phyloP scores from a whole-genome alignment of 2,888 invertebrate genomes.

The Tolmerus cingulatus region DNA sequence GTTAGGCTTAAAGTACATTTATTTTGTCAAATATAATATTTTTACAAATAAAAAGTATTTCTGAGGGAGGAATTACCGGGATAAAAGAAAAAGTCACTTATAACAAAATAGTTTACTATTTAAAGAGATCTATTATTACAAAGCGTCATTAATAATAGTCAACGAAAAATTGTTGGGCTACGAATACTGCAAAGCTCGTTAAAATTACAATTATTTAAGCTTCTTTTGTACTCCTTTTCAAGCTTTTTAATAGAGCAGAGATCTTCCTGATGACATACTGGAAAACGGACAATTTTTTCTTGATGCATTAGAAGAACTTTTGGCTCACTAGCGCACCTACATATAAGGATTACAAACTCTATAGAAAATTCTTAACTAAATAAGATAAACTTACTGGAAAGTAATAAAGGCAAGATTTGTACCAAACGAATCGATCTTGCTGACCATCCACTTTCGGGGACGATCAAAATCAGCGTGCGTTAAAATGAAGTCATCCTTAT shows the following conservation, averaged over 20 bases:
- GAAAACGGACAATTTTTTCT: conserved; percentile 73
- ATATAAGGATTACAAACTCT: conserved; percentile 58
- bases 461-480: conserved; percentile 66
- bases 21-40: conserved; percentile 23
- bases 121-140: background rate
- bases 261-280: conserved; percentile 71
- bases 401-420: conserved; percentile 80
- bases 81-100: background rate
- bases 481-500: conserved; percentile 71
- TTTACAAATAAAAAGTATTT: background rate
- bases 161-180: background rate
- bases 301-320: conserved; percentile 76
- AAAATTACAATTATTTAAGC: conserved; percentile 73
- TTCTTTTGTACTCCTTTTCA: conserved; percentile 67
- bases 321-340: conserved; percentile 67
- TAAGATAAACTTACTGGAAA: conserved; percentile 69
- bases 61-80: background rate
- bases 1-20: background rate
- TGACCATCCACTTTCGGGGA: conserved; percentile 68
- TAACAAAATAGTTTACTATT: background rate
- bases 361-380: background rate
- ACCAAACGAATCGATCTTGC: conserved; percentile 79
- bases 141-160: background rate
- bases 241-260: conserved; percentile 73
- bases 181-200: conserved; percentile 68